Base-by-base conservation (phyloP, 2,888 invertebrate genomes). In the Lycaena phlaeas region DNA sequence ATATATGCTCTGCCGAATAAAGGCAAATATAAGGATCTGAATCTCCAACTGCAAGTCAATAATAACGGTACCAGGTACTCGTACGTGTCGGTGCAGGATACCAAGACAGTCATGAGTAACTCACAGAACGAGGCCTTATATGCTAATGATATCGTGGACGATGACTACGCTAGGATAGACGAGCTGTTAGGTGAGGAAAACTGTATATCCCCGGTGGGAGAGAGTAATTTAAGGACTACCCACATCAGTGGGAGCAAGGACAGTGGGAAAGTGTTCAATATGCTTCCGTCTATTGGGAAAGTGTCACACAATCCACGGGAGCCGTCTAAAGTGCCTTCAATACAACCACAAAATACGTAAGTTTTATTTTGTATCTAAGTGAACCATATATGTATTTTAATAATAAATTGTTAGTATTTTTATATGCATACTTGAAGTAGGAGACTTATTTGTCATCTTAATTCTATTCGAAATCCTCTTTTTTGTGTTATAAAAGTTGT, bases 1-100 rank as follows among this genome's bases (percentile, higher is more conserved):
- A 85, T 85, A 9, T 85, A 85, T 52, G 85, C 85, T 5, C 56
- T 85, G 27, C 85, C 85, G 0, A 85, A 85, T 43, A 85, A 85
- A 45, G 85, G 85, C 2, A 84, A 84, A 44, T 85, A 85, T 37
- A 85, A 85, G 42, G 85, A 85, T 42, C 50, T 81, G 39, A 85
- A 85, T 44, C 54, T 85, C 1, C 85, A 82, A 42, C 43, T 85
- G 14, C 85, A 85, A 56, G 85, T 85, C 0, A 85, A 84, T 27
- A 85, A 82, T 40, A 81, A 79, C 55, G 85, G 85, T 0, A 79
- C 84, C 0, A 65, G 74, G 15, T 85, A 84, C 44, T 82, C 85
- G 0, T 85, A 85, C 45, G 82, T 85, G 0, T 78, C 85, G 0
- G 79, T 81, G 1, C 82, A 82, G 14, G 85, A 85, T 36, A 73